phyloP scores from a whole-genome alignment of 1,140 invertebrate species.

The Physella acuta region DNA sequence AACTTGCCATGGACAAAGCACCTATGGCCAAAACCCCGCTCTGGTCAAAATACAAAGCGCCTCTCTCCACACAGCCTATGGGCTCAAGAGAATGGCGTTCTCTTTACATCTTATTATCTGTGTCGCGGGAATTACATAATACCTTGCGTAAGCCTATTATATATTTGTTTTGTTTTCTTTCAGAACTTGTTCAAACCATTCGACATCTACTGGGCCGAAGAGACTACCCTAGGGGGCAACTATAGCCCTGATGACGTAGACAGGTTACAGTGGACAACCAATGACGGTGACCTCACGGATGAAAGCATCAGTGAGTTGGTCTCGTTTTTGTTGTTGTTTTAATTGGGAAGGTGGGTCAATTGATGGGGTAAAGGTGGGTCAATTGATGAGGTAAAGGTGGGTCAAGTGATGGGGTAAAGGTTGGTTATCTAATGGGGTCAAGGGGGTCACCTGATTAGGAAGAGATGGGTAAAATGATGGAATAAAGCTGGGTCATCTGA shows the following conservation, averaged over 20 bases:
- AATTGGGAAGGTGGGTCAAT: no score
- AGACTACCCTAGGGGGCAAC: conserved; percentile 74
- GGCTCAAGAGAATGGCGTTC: not conserved
- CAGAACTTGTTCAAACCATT: conserved; percentile 67
- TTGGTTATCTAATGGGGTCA: no score
- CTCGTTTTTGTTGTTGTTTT: no score
- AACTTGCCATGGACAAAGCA: no score
- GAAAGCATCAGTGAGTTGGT: conserved; percentile 19
- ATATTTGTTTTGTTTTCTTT: conserved; percentile 29
- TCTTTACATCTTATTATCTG: not conserved
- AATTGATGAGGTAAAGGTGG: no score
- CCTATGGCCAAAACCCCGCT: not conserved
- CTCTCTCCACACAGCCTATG: not conserved
- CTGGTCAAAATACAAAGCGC: not conserved
- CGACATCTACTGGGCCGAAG: conserved; percentile 64
- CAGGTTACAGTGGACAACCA: conserved; percentile 49
- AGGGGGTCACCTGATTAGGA: no score
- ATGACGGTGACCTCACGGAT: conserved; percentile 21
- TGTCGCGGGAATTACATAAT: not conserved
- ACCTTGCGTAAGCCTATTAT: not conserved
- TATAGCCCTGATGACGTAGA: conserved; percentile 35
- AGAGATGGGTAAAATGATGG: no score
- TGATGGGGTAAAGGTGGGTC: no score
- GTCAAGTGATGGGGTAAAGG: no score
- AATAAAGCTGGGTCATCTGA: no score